Evolutionary conservation across 2,888 invertebrate genomes (phyloP).

Genomic region (Artemia sinica): DNA sequence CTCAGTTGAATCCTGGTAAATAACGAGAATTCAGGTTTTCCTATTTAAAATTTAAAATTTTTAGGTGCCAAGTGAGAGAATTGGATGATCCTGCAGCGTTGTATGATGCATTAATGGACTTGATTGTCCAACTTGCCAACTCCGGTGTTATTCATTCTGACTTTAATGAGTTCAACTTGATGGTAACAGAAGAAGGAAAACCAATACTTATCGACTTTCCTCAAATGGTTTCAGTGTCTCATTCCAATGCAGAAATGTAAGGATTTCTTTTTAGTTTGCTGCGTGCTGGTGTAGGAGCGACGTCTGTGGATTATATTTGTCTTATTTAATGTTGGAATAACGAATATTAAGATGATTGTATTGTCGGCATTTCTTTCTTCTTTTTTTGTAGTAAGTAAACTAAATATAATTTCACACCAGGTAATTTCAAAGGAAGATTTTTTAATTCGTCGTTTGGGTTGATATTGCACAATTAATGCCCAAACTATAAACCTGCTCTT

Average conservation of each 20-base stretch:
- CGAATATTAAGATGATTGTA: too few species aligned
- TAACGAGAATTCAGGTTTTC: constrained; percentile 22
- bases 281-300: too few species aligned
- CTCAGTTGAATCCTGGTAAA: neutral
- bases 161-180: constrained; percentile 97
- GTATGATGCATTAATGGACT: constrained; percentile 83
- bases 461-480: too few species aligned
- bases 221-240: constrained; percentile 92
- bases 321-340: too few species aligned
- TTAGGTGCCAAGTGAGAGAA: constrained; percentile 43
- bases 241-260: constrained; percentile 73
- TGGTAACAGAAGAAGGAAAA: constrained; percentile 59
- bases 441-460: too few species aligned
- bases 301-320: too few species aligned
- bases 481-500: too few species aligned
- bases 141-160: constrained; percentile 96
- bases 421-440: too few species aligned
- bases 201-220: constrained; percentile 92
- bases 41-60: constrained; percentile 27
- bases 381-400: too few species aligned
- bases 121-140: constrained; percentile 74
- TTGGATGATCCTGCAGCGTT: constrained; percentile 52
- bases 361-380: too few species aligned
- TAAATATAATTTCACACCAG: too few species aligned
- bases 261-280: constrained; percentile 25